Conservation (phyloP, 92 coral and sea anemone genomes). For the Heliopora coerulea region DNA sequence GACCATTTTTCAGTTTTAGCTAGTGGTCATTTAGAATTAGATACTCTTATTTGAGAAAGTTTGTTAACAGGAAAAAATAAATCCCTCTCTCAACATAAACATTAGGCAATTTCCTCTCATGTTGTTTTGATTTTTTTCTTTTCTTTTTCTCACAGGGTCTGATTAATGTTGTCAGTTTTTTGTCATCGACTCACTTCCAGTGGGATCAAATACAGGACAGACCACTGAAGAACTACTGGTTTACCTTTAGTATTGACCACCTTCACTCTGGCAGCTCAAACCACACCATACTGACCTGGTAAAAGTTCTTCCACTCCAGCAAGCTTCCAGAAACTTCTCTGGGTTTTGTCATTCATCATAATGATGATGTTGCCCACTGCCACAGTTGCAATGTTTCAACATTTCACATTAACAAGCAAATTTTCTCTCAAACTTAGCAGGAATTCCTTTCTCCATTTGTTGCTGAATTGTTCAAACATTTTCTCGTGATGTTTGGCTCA, state of each 20-base stretch:
- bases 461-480: constrained; percentile 3
- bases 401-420: not conserved
- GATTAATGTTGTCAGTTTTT: not conserved
- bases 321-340: constrained; percentile 1
- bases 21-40: no score
- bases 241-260: not conserved
- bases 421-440: constrained; percentile 2
- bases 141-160: no score
- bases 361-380: not conserved
- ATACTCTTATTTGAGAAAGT: no score
- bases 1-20: no score
- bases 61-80: no score
- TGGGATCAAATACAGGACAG: not conserved
- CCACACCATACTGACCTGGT: constrained; percentile 6
- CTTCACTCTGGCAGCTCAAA: not conserved
- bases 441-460: not conserved
- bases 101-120: no score
- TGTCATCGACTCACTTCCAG: not conserved
- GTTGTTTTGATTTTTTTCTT: no score
- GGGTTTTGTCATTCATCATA: constrained; percentile 5
- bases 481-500: constrained; percentile 14
- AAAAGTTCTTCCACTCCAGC: constrained; percentile 13
- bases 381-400: not conserved
- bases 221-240: not conserved
- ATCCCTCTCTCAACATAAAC: no score